Evolutionary conservation across 2,797 vertebrate species (phyloP), one percentile per base, ranked within the genome.

Genomic region (Poecilia wingei): DNA sequence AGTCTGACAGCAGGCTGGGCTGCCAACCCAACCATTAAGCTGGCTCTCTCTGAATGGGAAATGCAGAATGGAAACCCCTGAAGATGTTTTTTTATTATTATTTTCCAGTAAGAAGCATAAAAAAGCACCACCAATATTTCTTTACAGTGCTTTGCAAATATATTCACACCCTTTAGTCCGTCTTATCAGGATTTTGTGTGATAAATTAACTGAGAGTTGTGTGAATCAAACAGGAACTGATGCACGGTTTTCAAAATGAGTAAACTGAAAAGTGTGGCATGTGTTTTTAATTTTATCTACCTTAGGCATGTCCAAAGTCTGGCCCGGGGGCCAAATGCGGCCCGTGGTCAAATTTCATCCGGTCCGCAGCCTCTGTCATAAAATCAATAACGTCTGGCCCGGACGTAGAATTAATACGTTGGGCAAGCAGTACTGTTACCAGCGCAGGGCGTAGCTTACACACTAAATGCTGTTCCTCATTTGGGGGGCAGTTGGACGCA

Each of bases 21-120:
- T 82, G 86, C 84, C 79, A 84, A 86, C 70, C 81, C 13, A 72
- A 77, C 72, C 33, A 2, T 14, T 45, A 71, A 13, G 39, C 80
- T 64, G 28, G 47, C 73, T 81, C 51, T 81, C 41, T 76, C 41
- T 73, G 33, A 33, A 77, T 76, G 31, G 46, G 22, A 61, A 80
- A 66, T 16, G 49, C 57, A 57, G 64, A 71, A 57, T 82, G 78
- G 72, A 88, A 88, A 86, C 41, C 74, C 57, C 14, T 2, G 10
- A 70, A 31, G 20, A 47, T 12, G 9, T 6, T 16, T 49, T 59
- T 47, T 28, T 28, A n/a, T 28, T 57, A n/a, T 57, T 59, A 59
- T n/a, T 59, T 59, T 59, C 59, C 13, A 64, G 14, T 3, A 9
- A 64, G 9, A 64, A 36, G 2, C 6, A 8, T 36, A 36, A 18